Conservation (phyloP, 2,888 invertebrate genomes). For the Pyrgus malvae region DNA sequence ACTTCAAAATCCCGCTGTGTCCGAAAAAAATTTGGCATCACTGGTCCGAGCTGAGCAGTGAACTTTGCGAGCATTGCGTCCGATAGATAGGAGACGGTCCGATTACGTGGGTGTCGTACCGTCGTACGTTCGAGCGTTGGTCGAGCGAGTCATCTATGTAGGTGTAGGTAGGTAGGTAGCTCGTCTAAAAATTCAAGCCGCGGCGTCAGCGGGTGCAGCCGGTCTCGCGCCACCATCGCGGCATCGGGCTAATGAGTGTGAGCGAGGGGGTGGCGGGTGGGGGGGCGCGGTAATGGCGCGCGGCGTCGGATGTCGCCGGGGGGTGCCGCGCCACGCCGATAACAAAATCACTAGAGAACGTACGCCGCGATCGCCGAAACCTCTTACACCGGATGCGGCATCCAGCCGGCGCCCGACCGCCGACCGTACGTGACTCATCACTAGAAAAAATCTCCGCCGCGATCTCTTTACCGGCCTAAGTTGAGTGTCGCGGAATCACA, state of each 20-base stretch:
- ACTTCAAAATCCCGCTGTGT: no score
- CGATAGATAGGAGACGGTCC: slow-evolving; percentile 18
- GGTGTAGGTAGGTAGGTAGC: slow-evolving; percentile 33
- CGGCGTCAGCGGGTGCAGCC: slow-evolving; percentile 61
- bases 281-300: slow-evolving; percentile 66
- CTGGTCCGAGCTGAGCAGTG: no score
- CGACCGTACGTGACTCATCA: slow-evolving; percentile 18
- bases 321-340: slow-evolving; percentile 75
- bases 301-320: slow-evolving; percentile 77
- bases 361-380: slow-evolving; percentile 39
- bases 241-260: slow-evolving; percentile 66
- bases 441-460: slow-evolving; percentile 15
- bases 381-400: slow-evolving; percentile 46
- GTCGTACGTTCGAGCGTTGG: not conserved
- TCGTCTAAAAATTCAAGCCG: slow-evolving; percentile 66
- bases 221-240: slow-evolving; percentile 65
- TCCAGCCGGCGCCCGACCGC: slow-evolving; percentile 6
- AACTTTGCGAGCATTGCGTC: slow-evolving; percentile 20
- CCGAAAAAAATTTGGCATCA: no score
- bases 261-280: slow-evolving; percentile 38
- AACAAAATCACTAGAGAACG: slow-evolving; percentile 79
- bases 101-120: slow-evolving; percentile 21
- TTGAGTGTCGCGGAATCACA: no score
- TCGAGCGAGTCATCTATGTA: slow-evolving; percentile 20
- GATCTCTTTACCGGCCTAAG: not conserved